A percentile compares a stretch with the other conserved stretches of the same genome.
Evolutionary conservation across 2,888 invertebrate species (phyloP).

Genomic region (Dioctria linearis): DNA sequence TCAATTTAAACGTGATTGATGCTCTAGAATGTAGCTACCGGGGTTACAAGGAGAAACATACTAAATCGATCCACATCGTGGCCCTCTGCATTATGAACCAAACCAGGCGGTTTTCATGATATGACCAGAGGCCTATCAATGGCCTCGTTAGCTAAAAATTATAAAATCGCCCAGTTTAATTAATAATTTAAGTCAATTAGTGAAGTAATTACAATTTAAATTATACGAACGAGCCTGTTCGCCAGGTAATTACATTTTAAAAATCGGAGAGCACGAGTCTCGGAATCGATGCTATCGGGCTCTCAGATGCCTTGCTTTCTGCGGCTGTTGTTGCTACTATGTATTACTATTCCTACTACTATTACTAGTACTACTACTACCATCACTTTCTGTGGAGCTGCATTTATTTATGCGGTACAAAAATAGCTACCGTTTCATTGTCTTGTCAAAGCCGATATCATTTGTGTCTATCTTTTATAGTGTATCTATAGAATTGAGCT

Average conservation of each 20-base stretch:
- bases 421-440: slow-evolving; percentile 37
- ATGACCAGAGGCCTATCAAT: slow-evolving; percentile 37
- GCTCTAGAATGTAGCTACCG: background rate
- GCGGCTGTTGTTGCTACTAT: background rate
- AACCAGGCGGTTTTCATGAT: slow-evolving; percentile 8
- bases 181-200: slow-evolving; percentile 46
- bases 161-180: slow-evolving; percentile 22
- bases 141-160: slow-evolving; percentile 28
- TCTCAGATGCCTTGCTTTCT: background rate
- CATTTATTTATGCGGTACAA: background rate
- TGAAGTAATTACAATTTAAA: slow-evolving; percentile 38
- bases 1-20: slow-evolving; percentile 22
- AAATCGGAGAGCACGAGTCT: slow-evolving; percentile 16
- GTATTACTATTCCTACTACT: too few species aligned
- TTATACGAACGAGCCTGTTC: slow-evolving; percentile 12
- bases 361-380: too few species aligned
- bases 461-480: background rate
- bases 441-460: slow-evolving; percentile 42
- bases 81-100: background rate
- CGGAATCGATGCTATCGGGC: slow-evolving; percentile 38
- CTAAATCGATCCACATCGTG: background rate
- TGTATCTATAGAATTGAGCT: background rate
- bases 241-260: slow-evolving; percentile 29
- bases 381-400: background rate
- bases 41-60: background rate